Percentiles rank a stretch among this genome's conserved stretches.
These are phyloP conservation scores for Cyphomyrus plagiostoma DNA, from an alignment of 2,113 vertebrate genomes.

Conservation along the genomic window DNA sequence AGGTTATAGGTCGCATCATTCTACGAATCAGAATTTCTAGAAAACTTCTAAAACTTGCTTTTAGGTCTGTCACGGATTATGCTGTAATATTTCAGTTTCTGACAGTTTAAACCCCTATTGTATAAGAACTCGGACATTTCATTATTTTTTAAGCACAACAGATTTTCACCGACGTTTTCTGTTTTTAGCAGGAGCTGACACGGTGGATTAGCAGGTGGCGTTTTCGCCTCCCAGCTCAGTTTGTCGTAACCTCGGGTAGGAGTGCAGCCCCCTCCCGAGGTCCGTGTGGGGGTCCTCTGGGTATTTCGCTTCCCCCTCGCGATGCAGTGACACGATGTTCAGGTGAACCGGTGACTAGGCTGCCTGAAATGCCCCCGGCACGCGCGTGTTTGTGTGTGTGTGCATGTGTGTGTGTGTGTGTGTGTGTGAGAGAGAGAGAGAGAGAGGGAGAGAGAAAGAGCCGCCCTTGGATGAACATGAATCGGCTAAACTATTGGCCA, in stretches of 20 bases:
- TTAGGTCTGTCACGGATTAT: neutral
- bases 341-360: neutral
- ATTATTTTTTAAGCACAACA: neutral
- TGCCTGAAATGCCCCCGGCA: neutral
- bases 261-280: neutral
- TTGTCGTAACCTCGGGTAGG: neutral
- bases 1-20: neutral
- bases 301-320: neutral
- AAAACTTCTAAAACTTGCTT: neutral
- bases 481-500: neutral
- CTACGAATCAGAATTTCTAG: neutral
- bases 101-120: neutral
- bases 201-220: constrained; percentile 1
- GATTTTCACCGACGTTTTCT: neutral
- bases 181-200: neutral
- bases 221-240: neutral
- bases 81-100: neutral
- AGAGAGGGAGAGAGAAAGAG: neutral
- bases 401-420: neutral
- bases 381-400: neutral
- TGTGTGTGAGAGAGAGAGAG: neutral
- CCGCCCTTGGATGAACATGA: neutral
- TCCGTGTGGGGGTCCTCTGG: neutral
- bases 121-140: neutral
- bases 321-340: neutral